Conservation (phyloP, 2,797 vertebrate species). For the Hipposideros larvatus region DNA sequence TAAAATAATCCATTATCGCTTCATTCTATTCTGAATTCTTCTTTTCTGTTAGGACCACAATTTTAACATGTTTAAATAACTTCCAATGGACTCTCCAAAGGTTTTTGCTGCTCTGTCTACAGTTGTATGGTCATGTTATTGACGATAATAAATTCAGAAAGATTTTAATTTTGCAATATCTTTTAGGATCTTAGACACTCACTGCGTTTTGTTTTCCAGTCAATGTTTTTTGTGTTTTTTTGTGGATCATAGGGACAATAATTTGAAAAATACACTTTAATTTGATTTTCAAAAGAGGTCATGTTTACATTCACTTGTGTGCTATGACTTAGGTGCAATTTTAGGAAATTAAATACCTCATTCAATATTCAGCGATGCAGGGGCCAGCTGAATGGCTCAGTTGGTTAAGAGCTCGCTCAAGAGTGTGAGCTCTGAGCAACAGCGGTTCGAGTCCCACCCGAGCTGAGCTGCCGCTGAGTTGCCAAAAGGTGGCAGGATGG, state of each 20-base stretch:
- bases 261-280: constrained; percentile 15
- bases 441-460: no score
- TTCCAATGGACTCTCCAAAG: neutral
- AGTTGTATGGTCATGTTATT: neutral
- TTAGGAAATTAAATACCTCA: constrained; percentile 36
- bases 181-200: neutral
- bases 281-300: constrained; percentile 19
- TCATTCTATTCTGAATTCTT: constrained; percentile 23
- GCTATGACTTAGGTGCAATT: neutral
- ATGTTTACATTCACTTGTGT: constrained; percentile 11
- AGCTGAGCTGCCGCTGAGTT: no score
- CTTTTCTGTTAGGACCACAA: neutral
- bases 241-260: neutral
- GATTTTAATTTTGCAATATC: constrained; percentile 10
- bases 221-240: neutral
- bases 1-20: neutral
- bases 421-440: no score
- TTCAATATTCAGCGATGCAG: neutral
- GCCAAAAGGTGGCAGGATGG: no score
- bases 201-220: neutral
- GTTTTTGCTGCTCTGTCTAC: neutral
- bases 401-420: no score
- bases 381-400: no score
- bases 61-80: constrained; percentile 6
- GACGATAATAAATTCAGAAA: neutral